Evolutionary conservation across 2,888 invertebrate genomes (phyloP).

Genomic region (Dinocampus coccinellae): DNA sequence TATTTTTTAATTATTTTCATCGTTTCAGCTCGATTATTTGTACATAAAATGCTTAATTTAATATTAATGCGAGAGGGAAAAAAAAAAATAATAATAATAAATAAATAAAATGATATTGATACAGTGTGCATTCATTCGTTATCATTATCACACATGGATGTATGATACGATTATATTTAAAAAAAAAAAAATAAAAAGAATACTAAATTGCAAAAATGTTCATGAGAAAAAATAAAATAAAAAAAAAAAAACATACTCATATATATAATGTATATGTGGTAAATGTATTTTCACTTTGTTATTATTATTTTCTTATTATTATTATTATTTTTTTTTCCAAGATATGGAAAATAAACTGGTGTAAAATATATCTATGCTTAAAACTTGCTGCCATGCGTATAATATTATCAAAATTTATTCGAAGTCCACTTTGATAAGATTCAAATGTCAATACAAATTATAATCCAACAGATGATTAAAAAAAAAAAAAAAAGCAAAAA

Average conservation of each 20-base stretch:
- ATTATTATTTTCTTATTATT: too few species aligned
- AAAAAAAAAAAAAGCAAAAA: neutral
- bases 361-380: neutral
- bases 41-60: too few species aligned
- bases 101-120: neutral
- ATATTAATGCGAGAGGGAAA: too few species aligned
- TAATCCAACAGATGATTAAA: neutral
- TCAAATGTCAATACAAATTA: neutral
- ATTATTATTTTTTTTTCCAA: too few species aligned
- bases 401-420: constrained; percentile 1
- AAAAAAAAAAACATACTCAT: neutral
- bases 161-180: neutral
- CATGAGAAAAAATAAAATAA: neutral
- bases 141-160: neutral
- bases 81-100: too few species aligned
- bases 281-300: too few species aligned
- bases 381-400: neutral
- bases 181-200: too few species aligned
- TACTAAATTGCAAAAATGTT: neutral
- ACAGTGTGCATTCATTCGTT: neutral
- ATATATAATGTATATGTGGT: too few species aligned
- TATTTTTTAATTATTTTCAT: too few species aligned
- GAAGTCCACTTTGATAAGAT: constrained; percentile 1
- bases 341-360: neutral
- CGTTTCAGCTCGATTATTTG: too few species aligned